Evolutionary conservation across 2,888 invertebrate species (phyloP).

Genomic region (Pollenia amentaria): DNA sequence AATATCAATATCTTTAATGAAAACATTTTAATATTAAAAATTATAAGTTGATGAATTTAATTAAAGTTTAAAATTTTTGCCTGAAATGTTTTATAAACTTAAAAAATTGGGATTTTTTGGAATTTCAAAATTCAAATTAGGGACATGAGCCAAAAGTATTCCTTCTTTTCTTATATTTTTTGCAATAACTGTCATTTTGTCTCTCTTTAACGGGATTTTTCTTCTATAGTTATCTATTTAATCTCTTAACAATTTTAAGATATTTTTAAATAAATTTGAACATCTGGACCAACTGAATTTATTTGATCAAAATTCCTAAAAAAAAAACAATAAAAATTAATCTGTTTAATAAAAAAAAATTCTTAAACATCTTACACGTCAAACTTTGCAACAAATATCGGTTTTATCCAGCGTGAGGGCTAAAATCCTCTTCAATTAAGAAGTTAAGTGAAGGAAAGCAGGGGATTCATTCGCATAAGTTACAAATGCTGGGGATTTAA

Average conservation of each 20-base stretch:
- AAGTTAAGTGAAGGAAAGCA: background rate
- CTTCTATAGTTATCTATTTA: background rate
- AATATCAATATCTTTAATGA: too few relatives aligned
- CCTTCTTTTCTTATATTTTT: background rate
- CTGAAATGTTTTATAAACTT: too few relatives aligned
- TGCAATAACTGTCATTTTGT: background rate
- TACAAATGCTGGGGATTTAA: slow-evolving; percentile 53
- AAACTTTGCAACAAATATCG: slow-evolving; percentile 47
- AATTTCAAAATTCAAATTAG: too few relatives aligned
- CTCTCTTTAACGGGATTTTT: background rate
- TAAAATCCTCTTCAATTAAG: slow-evolving; percentile 39
- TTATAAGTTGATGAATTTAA: too few relatives aligned
- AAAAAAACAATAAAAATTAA: slow-evolving; percentile 59
- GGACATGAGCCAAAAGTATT: too few relatives aligned
- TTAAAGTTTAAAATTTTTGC: too few relatives aligned
- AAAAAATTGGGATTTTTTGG: too few relatives aligned
- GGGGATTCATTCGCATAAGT: slow-evolving; percentile 6
- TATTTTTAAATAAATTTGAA: slow-evolving; percentile 5
- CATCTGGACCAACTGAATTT: slow-evolving; percentile 48
- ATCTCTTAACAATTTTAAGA: background rate
- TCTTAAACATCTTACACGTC: background rate
- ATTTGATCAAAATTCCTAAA: slow-evolving; percentile 5
- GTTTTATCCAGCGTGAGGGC: slow-evolving; percentile 48
- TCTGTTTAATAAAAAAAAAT: slow-evolving; percentile 37
- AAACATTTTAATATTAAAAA: too few relatives aligned